Base-by-base conservation (phyloP, 2,888 invertebrate genomes). In the Coleophora deauratella region DNA sequence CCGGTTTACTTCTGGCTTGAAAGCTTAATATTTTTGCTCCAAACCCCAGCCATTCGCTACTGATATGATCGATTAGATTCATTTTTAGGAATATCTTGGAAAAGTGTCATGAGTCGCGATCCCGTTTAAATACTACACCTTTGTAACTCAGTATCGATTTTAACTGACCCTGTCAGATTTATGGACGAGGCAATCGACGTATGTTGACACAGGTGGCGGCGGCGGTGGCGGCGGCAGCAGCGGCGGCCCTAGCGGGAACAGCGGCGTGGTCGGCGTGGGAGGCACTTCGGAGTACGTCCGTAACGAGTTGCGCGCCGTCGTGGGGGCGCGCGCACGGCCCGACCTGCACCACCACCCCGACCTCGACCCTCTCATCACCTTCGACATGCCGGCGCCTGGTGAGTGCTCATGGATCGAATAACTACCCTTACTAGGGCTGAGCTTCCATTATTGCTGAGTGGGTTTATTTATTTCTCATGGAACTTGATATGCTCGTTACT, bases 241-340 rank as follows among this genome's bases (percentile, higher is more conserved):
- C 27, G 44, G 50, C 40, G 47, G 73, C 82, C 85, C 90, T 88
- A 60, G 79, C 78, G 59, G n/a, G n/a, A 21, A 21, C 21, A 21
- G 21, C 6, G 21, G 21, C 21, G 21, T 21, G 21, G 21, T 44
- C 21, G 60, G 52, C 51, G 88, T 86, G 62, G 88, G 88, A 63
- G 90, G 88, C 71, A 89, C 91, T 45, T 94, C 95, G 38, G 96
- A 96, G 82, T 96, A 93, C 80, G 96, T 97, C 55, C 91, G 96
- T 64, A 95, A 97, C 82, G 96, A 96, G 80, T 85, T 97, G 62
- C 89, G 96, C 57, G 95, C 95, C 37, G 92, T 94, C 49, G 96
- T 97, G 45, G 95, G 93, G 53, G 95, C 94, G 41, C 89, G 96
- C 62, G 92, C 93, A 30, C 86, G 66, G 55, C 85, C 75, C 65